A percentile compares a stretch with the other conserved stretches of the same genome.
phyloP scores from a whole-genome alignment of 2,888 invertebrate species.

The Sarcophaga rosellei region DNA sequence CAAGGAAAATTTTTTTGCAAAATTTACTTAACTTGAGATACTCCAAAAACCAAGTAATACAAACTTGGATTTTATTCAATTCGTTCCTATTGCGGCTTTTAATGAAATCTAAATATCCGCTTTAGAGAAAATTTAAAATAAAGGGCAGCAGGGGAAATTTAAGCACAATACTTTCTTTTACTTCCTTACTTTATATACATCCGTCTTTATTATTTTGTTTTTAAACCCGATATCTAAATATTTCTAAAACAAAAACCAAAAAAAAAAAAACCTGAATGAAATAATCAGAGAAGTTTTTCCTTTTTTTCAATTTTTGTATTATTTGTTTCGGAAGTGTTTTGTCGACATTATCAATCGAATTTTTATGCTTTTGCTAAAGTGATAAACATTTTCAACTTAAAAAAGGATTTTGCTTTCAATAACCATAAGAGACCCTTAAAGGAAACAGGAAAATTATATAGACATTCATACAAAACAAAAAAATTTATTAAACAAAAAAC shows the following conservation, averaged over 20 bases:
- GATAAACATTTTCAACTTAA: constrained; percentile 38
- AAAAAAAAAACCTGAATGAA: background rate
- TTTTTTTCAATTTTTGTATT: constrained; percentile 7
- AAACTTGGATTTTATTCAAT: too few species aligned
- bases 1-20: too few species aligned
- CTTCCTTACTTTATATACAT: background rate
- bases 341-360: constrained; percentile 52
- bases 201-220: background rate
- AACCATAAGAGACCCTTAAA: constrained; percentile 1
- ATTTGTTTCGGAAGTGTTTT: constrained; percentile 28
- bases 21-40: too few species aligned
- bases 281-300: background rate
- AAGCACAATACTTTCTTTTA: too few species aligned
- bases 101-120: too few species aligned
- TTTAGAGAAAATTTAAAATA: too few species aligned
- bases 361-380: constrained; percentile 54
- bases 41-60: too few species aligned
- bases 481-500: background rate
- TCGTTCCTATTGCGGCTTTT: too few species aligned
- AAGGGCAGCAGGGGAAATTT: too few species aligned
- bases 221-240: background rate
- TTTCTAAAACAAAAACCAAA: background rate
- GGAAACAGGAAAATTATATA: background rate
- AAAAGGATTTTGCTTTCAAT: constrained; percentile 46
- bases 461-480: background rate